Conservation (phyloP, 1,140 invertebrate species). For the Gonatopus flavifemur region DNA sequence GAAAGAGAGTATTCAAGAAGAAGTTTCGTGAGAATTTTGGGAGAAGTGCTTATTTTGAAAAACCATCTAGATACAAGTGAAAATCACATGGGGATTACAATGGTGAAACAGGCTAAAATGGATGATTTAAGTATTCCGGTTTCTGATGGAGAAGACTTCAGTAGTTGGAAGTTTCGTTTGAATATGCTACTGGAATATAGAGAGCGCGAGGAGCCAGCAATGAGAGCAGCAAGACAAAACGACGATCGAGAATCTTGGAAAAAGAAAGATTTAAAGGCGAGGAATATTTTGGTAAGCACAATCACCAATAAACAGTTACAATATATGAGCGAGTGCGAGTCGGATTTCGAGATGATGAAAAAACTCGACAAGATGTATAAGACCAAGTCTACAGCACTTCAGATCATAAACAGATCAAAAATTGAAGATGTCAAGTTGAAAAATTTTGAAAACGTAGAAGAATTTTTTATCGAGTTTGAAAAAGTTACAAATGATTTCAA, state of each 20-base stretch:
- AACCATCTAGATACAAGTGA: background rate
- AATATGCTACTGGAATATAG: slow-evolving; percentile 16
- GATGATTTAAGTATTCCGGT: slow-evolving; percentile 16
- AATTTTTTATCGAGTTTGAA: slow-evolving; percentile 42
- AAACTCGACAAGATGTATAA: slow-evolving; percentile 7
- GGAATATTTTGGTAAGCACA: slow-evolving; percentile 12
- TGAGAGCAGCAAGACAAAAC: background rate
- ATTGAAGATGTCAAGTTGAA: slow-evolving; percentile 12
- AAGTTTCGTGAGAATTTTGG: no score
- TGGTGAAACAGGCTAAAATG: slow-evolving; percentile 11
- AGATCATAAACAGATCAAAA: slow-evolving; percentile 10
- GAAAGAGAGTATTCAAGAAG: no score
- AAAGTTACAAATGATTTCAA: slow-evolving; percentile 37
- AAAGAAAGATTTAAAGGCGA: slow-evolving; percentile 13
- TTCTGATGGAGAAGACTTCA: slow-evolving; percentile 9
- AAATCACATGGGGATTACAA: slow-evolving; percentile 5
- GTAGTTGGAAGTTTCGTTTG: slow-evolving; percentile 11
- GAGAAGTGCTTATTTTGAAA: no score
- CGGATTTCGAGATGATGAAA: slow-evolving; percentile 5
- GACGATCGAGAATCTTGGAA: no score
- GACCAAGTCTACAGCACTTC: slow-evolving; percentile 10
- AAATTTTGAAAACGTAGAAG: slow-evolving; percentile 29
- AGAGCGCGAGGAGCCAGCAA: slow-evolving; percentile 9
- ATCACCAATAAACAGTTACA: slow-evolving; percentile 16
- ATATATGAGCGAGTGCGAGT: slow-evolving; percentile 2